A percentile compares a stretch with the other conserved stretches of the same genome.
Evolutionary conservation across 2,797 vertebrate genomes (phyloP).

Genomic region (Gallinago solitaria): DNA sequence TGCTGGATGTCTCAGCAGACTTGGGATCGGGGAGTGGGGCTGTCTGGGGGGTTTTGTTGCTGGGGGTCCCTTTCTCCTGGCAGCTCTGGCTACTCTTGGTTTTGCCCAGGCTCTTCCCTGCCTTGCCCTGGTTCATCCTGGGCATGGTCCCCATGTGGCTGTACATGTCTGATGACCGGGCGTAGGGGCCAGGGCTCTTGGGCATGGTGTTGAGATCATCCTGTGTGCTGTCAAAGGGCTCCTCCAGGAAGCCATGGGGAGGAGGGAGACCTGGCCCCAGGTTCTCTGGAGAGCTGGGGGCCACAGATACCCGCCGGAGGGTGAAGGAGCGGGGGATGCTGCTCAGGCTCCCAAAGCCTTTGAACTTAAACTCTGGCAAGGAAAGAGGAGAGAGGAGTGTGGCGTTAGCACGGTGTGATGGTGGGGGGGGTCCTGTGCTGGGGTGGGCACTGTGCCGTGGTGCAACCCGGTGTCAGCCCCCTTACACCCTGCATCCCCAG

Average conservation of each 20-base stretch:
- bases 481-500: neutral
- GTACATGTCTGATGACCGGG: constrained; percentile 88
- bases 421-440: neutral
- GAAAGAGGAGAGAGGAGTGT: neutral
- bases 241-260: constrained; percentile 26
- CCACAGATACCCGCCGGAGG: constrained; percentile 62
- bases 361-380: constrained; percentile 85
- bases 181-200: constrained; percentile 82
- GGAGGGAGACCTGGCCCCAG: neutral
- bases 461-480: neutral
- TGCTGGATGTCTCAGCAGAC: neutral
- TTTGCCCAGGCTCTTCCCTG: constrained; percentile 42
- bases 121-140: constrained; percentile 67
- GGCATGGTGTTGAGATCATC: constrained; percentile 85
- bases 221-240: constrained; percentile 67
- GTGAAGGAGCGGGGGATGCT: constrained; percentile 80
- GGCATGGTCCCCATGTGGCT: constrained; percentile 94
- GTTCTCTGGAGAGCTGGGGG: neutral
- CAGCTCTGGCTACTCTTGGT: neutral
- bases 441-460: accelerated
- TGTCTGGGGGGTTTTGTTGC: neutral
- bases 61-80: neutral
- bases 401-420: accelerated
- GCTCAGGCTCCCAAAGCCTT: constrained; percentile 87
- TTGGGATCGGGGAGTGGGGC: accelerated